These are phyloP conservation scores for Tenthredo mesomela DNA, from an alignment of 2,888 invertebrate genomes.

Conservation along the genomic window DNA sequence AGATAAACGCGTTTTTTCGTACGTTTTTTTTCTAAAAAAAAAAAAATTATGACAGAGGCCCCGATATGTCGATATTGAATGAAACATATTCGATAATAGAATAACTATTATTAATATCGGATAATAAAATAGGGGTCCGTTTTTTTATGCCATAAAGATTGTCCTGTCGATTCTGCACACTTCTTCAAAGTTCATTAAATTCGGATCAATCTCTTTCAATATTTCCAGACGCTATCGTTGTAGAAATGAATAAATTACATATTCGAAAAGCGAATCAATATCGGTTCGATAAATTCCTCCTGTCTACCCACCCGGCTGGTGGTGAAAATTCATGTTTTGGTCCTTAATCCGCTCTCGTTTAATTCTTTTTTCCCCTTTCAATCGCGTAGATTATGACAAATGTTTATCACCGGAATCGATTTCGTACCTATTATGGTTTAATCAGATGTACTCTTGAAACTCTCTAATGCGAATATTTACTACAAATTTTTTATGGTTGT, in stretches of 20 bases:
- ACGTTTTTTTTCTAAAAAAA: neutral
- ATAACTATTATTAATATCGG: neutral
- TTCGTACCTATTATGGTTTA: neutral
- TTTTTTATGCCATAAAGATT: neutral
- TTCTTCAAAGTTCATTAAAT: neutral
- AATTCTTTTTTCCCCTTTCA: neutral
- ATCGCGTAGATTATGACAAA: neutral
- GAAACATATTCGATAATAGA: neutral
- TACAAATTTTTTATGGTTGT: neutral
- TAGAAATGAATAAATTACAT: neutral
- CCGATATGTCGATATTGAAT: neutral
- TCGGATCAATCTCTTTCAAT: neutral
- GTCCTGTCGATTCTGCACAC: neutral
- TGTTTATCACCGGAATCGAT: neutral
- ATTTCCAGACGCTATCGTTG: conserved; percentile 5
- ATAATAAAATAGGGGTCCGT: neutral
- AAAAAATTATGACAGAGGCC: neutral
- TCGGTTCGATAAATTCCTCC: neutral
- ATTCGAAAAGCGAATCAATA: neutral
- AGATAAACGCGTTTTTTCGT: neutral
- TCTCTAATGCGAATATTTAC: neutral
- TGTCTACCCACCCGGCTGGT: neutral
- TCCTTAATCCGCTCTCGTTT: neutral
- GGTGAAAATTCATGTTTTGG: neutral
- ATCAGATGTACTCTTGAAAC: neutral